Conservation (phyloP, 2,797 vertebrate species). For the Anolis apletophallus region DNA sequence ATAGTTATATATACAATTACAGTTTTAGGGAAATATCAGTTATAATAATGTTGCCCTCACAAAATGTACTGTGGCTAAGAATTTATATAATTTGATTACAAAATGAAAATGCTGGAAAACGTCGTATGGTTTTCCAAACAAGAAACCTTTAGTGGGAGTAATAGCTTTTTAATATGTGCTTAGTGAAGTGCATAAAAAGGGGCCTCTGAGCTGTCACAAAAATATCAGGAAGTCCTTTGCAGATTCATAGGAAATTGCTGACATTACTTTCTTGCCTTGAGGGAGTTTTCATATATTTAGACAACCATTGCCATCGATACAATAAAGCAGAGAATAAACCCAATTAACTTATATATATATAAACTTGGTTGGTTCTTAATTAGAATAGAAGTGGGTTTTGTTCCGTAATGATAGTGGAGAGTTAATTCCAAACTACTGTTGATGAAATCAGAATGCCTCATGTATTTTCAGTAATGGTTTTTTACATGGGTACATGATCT, state of each 20-base stretch:
- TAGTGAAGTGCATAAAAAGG: conserved; percentile 54
- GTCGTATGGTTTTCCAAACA: conserved; percentile 26
- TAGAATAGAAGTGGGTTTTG: conserved; percentile 68
- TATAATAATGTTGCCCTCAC: not conserved
- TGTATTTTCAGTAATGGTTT: conserved; percentile 45
- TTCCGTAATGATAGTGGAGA: conserved; percentile 62
- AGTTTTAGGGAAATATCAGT: not conserved
- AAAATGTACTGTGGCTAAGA: not conserved
- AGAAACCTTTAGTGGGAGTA: not conserved
- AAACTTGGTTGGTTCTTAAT: conserved; percentile 72
- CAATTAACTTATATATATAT: conserved; percentile 78
- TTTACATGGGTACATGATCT: conserved; percentile 21
- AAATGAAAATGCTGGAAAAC: conserved; percentile 28
- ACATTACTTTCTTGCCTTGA: conserved; percentile 61
- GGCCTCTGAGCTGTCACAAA: conserved; percentile 60
- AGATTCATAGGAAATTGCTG: conserved; percentile 67
- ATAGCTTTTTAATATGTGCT: conserved; percentile 53
- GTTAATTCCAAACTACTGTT: conserved; percentile 73
- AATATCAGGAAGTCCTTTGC: conserved; percentile 55
- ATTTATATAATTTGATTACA: conserved; percentile 35
- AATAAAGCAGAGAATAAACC: conserved; percentile 73
- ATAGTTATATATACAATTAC: not conserved
- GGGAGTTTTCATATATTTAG: conserved; percentile 73
- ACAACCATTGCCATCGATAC: conserved; percentile 69
- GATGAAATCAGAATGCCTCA: conserved; percentile 49